A percentile compares a stretch with the other conserved stretches of the same genome.
Evolutionary conservation across 1,140 invertebrate genomes (phyloP).

Genomic region (Melipona quadrifasciata): DNA sequence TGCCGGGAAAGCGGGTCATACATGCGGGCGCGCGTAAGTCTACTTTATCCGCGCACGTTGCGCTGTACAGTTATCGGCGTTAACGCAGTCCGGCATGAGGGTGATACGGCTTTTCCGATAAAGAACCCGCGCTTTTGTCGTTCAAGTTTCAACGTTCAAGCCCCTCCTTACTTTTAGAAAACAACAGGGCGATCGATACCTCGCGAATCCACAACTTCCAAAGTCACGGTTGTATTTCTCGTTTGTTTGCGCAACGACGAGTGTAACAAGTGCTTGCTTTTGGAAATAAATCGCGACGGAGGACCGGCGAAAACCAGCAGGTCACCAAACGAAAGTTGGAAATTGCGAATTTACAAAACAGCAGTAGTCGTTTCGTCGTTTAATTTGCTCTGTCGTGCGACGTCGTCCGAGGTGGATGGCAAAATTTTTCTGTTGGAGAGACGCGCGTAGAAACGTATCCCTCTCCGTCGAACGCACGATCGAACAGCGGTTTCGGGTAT

Average conservation of each 20-base stretch:
- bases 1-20: conserved; percentile 27
- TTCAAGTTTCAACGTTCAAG: background rate
- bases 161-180: too few relatives aligned
- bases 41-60: conserved; percentile 1
- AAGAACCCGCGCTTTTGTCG: background rate
- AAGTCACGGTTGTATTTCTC: too few relatives aligned
- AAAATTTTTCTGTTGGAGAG: background rate
- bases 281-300: too few relatives aligned
- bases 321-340: too few relatives aligned
- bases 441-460: background rate
- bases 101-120: conserved; percentile 16
- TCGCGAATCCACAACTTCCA: too few relatives aligned
- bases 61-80: conserved; percentile 23
- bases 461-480: background rate
- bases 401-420: too few relatives aligned
- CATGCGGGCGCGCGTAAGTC: conserved; percentile 25
- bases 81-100: conserved; percentile 19
- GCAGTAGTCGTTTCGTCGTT: too few relatives aligned
- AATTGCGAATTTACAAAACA: too few relatives aligned
- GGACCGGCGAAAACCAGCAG: too few relatives aligned
- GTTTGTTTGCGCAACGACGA: too few relatives aligned
- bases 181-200: too few relatives aligned
- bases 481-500: background rate
- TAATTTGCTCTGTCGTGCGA: background rate
- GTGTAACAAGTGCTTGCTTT: too few relatives aligned